A percentile compares a stretch with the other conserved stretches of the same genome.
phyloP scores from a whole-genome alignment of 92 coral and sea anemone genomes.

The Actinostola sp. region DNA sequence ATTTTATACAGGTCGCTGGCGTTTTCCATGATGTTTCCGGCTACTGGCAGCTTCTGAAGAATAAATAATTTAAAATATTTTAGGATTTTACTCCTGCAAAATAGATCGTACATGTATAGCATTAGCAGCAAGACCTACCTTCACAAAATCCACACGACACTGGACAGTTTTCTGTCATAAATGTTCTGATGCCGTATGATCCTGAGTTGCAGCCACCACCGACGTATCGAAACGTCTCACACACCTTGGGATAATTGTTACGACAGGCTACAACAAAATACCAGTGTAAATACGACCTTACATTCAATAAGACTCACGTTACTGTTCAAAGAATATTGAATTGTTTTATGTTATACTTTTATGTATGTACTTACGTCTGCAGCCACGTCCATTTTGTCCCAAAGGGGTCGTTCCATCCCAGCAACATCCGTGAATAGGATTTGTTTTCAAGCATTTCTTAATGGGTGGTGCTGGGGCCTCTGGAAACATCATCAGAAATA shows the following conservation, averaged over 20 bases:
- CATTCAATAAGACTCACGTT: neutral
- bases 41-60: too few species aligned
- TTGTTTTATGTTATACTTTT: neutral
- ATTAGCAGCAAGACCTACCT: too few species aligned
- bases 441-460: neutral
- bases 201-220: conserved; percentile 27
- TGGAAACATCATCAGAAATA: neutral
- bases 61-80: too few species aligned
- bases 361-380: conserved; percentile 18
- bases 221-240: conserved; percentile 3
- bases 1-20: too few species aligned
- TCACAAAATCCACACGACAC: conserved; percentile 10
- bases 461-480: conserved; percentile 29
- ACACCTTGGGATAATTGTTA: neutral
- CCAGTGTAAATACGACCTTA: neutral
- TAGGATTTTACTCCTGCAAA: too few species aligned
- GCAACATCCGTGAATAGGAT: conserved; percentile 19
- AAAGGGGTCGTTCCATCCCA: conserved; percentile 30
- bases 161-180: conserved; percentile 10
- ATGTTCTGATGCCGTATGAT: conserved; percentile 10
- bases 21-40: too few species aligned
- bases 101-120: too few species aligned
- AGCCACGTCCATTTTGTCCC: conserved; percentile 16
- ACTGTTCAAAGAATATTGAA: neutral
- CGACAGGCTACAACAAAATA: conserved; percentile 15